Percentiles rank a stretch among this genome's conserved stretches.
Conservation (phyloP, 2,888 invertebrate species). For the Lycia hirtaria region DNA sequence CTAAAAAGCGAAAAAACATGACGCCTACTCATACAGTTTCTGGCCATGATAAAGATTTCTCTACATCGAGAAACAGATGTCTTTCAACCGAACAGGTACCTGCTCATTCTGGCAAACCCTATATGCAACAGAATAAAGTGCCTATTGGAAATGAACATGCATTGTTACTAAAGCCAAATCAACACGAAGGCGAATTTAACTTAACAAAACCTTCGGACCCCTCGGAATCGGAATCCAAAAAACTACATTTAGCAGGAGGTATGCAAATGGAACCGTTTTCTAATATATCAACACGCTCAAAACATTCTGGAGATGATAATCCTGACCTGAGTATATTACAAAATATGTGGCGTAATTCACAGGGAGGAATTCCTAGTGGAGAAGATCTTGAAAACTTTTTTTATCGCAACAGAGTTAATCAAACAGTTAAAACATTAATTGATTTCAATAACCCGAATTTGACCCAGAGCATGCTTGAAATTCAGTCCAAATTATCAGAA, state of each 20-base stretch:
- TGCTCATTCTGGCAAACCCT: not conserved
- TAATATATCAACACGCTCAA: not conserved
- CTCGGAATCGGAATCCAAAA: not conserved
- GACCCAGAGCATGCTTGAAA: not conserved
- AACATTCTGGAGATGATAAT: not conserved
- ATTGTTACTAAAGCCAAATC: not conserved
- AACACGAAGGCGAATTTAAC: not conserved
- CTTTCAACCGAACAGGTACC: not conserved
- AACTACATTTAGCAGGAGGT: not conserved
- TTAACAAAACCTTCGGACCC: not conserved
- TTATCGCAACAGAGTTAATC: not conserved
- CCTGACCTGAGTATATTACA: not conserved
- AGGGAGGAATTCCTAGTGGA: not conserved
- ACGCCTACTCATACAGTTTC: not conserved
- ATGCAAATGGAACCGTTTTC: not conserved
- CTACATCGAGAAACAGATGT: not conserved
- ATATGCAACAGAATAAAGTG: not conserved
- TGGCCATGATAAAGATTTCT: not conserved
- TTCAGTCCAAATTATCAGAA: not conserved
- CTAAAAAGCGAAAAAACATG: not conserved
- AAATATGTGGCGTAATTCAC: conserved; percentile 10
- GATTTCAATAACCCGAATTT: conserved; percentile 1
- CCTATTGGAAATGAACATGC: not conserved
- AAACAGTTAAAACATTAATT: not conserved
- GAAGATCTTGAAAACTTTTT: not conserved